Percentiles rank a stretch among this genome's conserved stretches.
These are phyloP conservation scores for Gastrophryne carolinensis DNA, from an alignment of 2,797 vertebrate species.

Conservation along the genomic window DNA sequence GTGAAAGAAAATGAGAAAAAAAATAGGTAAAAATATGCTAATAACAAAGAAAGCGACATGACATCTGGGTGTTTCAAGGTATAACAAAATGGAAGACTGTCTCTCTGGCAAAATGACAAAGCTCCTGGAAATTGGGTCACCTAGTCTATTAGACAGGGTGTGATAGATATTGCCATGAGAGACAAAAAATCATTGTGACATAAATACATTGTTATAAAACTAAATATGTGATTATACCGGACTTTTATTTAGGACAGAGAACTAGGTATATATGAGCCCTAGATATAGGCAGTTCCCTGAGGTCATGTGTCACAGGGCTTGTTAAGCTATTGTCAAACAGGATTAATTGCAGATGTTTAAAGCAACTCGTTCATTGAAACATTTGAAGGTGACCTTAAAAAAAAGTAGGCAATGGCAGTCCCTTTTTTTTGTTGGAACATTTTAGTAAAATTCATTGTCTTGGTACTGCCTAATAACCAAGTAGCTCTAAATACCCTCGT, in stretches of 20 bases:
- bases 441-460: no score
- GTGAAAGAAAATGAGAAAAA: no score
- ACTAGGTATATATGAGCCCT: neutral
- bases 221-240: neutral
- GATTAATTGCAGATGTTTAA: no score
- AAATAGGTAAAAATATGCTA: no score
- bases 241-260: neutral
- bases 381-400: no score
- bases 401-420: no score
- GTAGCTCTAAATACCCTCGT: no score
- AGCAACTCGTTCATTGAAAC: no score
- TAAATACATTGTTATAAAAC: neutral
- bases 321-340: neutral
- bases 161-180: neutral
- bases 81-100: no score
- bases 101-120: neutral
- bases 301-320: neutral
- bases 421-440: no score
- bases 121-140: neutral
- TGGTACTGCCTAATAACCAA: no score
- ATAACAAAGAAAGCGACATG: no score
- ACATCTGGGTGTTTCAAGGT: neutral
- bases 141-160: neutral
- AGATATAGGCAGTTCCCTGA: neutral
- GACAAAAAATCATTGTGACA: neutral